Evolutionary conservation across 1,140 invertebrate species (phyloP).

Genomic region (Hetaerina americana): DNA sequence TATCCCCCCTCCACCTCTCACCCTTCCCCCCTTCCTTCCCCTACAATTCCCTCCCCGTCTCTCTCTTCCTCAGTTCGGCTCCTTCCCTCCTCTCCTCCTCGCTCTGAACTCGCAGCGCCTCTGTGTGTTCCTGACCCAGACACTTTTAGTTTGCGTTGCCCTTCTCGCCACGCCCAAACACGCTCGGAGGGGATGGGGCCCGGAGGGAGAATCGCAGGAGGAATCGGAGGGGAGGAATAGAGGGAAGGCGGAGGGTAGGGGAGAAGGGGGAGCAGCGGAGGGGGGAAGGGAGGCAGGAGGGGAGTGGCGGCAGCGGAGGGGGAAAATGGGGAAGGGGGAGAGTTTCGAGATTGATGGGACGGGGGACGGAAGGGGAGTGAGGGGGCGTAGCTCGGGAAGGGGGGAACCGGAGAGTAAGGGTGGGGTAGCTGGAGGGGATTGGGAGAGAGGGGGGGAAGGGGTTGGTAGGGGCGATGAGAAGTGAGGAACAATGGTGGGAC

Average conservation of each 20-base stretch:
- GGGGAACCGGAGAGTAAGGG: too few relatives aligned
- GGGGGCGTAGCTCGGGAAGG: neutral
- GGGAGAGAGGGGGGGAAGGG: neutral
- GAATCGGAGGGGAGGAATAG: neutral
- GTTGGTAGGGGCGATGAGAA: neutral
- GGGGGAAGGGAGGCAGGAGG: too few relatives aligned
- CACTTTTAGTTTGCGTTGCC: neutral
- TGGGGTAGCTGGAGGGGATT: neutral
- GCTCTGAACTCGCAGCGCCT: neutral
- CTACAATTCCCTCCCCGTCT: too few relatives aligned
- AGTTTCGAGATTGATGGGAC: neutral
- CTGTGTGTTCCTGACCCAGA: neutral
- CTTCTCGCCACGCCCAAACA: neutral
- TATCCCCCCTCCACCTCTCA: too few relatives aligned
- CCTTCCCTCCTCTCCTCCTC: too few relatives aligned
- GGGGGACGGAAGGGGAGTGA: neutral
- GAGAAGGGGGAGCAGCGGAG: neutral
- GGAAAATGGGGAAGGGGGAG: neutral
- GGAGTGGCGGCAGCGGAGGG: neutral
- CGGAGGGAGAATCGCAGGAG: neutral
- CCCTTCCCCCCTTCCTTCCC: too few relatives aligned
- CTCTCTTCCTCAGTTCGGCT: neutral
- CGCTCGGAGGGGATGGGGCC: neutral
- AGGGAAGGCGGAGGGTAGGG: too few relatives aligned
- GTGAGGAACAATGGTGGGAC: neutral